phyloP scores from a whole-genome alignment of 2,113 vertebrate species.

The Engraulis encrasicolus region DNA sequence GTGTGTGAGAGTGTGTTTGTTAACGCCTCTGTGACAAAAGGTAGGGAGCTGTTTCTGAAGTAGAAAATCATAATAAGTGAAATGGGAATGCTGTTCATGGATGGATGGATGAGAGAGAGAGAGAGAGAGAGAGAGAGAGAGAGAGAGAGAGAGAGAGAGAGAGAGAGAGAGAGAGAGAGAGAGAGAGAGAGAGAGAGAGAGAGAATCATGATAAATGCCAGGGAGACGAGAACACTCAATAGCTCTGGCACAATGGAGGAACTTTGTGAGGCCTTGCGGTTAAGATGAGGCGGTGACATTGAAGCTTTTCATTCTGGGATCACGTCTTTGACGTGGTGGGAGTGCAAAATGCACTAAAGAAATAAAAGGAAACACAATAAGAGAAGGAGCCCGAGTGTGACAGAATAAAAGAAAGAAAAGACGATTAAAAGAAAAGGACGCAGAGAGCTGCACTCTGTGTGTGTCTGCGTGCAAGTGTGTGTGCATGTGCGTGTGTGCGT shows the following conservation, averaged over 20 bases:
- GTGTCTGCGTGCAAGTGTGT: background rate
- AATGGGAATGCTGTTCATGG: too few relatives aligned
- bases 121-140: too few relatives aligned
- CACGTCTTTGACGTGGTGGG: background rate
- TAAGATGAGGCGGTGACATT: background rate
- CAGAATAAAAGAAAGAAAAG: background rate
- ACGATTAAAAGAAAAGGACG: background rate
- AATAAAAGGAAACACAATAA: background rate
- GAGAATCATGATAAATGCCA: too few relatives aligned
- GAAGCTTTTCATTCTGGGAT: background rate
- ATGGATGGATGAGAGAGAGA: too few relatives aligned
- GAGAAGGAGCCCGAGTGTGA: background rate
- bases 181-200: too few relatives aligned
- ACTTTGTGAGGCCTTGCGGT: background rate
- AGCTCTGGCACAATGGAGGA: background rate
- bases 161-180: too few relatives aligned
- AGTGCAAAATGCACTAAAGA: background rate
- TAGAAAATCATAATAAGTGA: too few relatives aligned
- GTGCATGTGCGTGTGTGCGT: background rate
- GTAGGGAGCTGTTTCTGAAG: too few relatives aligned
- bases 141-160: too few relatives aligned
- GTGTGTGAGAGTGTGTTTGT: too few relatives aligned
- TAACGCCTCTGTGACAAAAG: too few relatives aligned
- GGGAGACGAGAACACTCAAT: background rate
- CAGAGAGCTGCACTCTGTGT: background rate